Percentiles rank a stretch among this genome's conserved stretches.
Evolutionary conservation across 2,888 invertebrate genomes (phyloP).

Genomic region (Leptinotarsa haldemani): DNA sequence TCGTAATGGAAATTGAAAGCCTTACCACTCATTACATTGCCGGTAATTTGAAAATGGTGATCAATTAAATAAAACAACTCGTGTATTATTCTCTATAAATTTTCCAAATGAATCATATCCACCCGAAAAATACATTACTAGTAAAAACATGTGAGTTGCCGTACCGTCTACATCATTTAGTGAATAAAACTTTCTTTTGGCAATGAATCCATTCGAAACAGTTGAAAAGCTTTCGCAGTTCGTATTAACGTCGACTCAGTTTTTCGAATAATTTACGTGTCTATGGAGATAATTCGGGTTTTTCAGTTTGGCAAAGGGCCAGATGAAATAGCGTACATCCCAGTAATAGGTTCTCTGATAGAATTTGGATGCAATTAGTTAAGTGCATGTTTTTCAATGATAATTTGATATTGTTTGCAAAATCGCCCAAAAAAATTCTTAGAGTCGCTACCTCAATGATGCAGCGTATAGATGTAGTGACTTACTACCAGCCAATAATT

Average conservation of each 20-base stretch:
- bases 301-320: constrained; percentile 1
- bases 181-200: constrained; percentile 35
- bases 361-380: background rate
- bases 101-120: no score
- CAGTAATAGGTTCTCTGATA: background rate
- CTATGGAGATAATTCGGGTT: constrained; percentile 24
- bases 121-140: background rate
- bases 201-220: constrained; percentile 31
- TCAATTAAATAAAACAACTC: no score
- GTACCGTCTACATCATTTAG: constrained; percentile 7
- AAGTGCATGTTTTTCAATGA: background rate
- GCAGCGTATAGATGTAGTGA: no score
- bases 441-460: no score
- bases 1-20: no score
- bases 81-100: no score
- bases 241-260: constrained; percentile 34
- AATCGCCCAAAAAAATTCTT: no score
- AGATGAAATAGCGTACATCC: background rate
- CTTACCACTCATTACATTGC: no score
- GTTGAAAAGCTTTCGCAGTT: constrained; percentile 36
- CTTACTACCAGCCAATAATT: no score
- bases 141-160: background rate
- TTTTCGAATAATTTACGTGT: constrained; percentile 33
- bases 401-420: background rate
- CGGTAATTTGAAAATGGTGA: no score